Conservation (phyloP, 2,113 vertebrate species). For the Megaceryle torquata region DNA sequence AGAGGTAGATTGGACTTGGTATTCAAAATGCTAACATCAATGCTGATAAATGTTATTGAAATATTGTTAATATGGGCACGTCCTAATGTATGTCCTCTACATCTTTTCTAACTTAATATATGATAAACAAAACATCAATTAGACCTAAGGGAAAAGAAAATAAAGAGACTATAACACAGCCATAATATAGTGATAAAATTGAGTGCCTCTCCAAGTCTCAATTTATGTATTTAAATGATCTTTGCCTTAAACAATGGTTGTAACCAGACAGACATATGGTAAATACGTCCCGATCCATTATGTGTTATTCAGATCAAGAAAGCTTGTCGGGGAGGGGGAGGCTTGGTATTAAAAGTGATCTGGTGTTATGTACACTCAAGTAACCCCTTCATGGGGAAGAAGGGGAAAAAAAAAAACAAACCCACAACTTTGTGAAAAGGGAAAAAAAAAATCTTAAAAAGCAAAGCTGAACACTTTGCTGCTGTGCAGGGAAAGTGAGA, state of each 20-base stretch:
- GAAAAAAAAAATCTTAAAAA: constrained; percentile 45
- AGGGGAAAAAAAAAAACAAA: background rate
- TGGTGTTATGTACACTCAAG: background rate
- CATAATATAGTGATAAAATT: background rate
- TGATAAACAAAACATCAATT: background rate
- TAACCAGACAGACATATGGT: constrained; percentile 1
- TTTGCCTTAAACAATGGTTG: background rate
- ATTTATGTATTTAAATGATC: background rate
- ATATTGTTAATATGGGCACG: background rate
- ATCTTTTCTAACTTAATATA: background rate
- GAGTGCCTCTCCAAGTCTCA: background rate
- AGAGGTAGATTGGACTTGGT: background rate
- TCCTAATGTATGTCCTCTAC: accelerated
- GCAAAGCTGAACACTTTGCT: constrained; percentile 64
- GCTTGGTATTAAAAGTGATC: background rate
- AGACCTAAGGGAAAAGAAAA: background rate
- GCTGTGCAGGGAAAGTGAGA: constrained; percentile 69
- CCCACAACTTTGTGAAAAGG: background rate
- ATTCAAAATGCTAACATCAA: background rate
- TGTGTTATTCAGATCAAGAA: background rate
- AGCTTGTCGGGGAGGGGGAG: background rate
- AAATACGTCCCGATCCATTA: background rate
- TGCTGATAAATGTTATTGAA: background rate
- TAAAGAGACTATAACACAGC: background rate
- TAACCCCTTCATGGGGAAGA: constrained; percentile 37